Evolutionary conservation across 64 coral and sea anemone species (phyloP), one percentile per base, ranked within the genome.

Genomic region (Hydrozoanthus tunicans): DNA sequence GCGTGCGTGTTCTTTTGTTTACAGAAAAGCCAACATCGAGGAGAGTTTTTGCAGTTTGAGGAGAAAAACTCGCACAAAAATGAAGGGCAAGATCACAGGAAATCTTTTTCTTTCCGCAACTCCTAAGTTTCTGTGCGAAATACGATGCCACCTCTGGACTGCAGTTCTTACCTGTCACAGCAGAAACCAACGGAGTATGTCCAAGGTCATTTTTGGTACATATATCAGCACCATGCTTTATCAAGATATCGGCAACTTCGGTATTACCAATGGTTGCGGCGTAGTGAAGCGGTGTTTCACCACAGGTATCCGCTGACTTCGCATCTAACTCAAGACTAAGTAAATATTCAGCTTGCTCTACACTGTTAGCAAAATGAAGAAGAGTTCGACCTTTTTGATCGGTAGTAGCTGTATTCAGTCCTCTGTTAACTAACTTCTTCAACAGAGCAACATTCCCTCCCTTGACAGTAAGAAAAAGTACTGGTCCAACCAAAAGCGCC

Each of bases 291-390:
- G 82, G 82, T 32, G 82, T 86, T 86, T 70, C 6, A 24, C 51
- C 53, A 26, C 14, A 25, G 7, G 4, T 4, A 69, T 86, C 82
- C 14, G 5, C 1, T n/a, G 63, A 56, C 61, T 66, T 86, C 62
- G 70, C 82, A 86, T 43, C 63, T 6, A 86, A 25, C 5, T 64
- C 82, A 86, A 70, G 63, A 23, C 26, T 8, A 58, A 86, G 13
- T 86, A 86, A 68, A 70, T 53, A 69, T 6, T 58, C 13, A 51
- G 63, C 82, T 69, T 20, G 59, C 14, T 70, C 82, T 54, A 51
- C 26, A 6, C 51, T 86, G 20, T 13, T 72, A 10, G 62, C 82
- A 86, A 59, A 72, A 62, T 86, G 82, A 86, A 86, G 82, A 86
- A 86, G 82, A 55, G 82, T 86, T 86, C 54, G 63, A 52, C 24